Evolutionary conservation across 2,888 invertebrate species (phyloP).

Genomic region (Cantharis rustica): DNA sequence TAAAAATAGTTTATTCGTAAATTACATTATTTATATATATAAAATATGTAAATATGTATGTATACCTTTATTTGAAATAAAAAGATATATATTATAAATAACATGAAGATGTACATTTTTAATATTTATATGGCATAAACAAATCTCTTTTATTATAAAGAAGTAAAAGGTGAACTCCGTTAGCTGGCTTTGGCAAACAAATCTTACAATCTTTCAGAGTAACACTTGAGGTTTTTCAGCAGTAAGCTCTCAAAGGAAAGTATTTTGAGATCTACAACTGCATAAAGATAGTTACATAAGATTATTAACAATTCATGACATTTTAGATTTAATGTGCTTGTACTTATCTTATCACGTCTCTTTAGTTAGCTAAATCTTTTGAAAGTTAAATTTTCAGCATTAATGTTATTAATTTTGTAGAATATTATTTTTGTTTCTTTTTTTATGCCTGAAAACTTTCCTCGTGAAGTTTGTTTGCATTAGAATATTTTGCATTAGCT

Average conservation of each 20-base stretch:
- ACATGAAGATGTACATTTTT: neutral
- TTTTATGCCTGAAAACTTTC: neutral
- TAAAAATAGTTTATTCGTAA: too few relatives aligned
- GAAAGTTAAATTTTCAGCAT: neutral
- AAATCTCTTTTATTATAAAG: neutral
- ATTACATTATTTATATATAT: too few relatives aligned
- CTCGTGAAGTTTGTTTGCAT: neutral
- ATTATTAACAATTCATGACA: conserved; percentile 18
- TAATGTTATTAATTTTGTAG: neutral
- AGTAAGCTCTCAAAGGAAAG: conserved; percentile 21
- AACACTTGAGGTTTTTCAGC: conserved; percentile 15
- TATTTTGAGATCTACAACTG: conserved; percentile 12
- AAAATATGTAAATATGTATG: too few relatives aligned
- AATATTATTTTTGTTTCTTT: neutral
- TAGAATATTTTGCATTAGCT: neutral
- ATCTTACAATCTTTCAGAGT: conserved; percentile 1
- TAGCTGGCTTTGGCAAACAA: neutral
- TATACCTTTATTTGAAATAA: neutral
- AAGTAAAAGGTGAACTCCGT: neutral
- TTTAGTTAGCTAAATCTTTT: conserved; percentile 6
- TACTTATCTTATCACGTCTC: conserved; percentile 19
- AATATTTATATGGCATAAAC: neutral
- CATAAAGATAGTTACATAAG: conserved; percentile 8
- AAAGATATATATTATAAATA: neutral
- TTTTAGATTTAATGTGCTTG: conserved; percentile 21